Evolutionary conservation across 1,140 invertebrate species (phyloP).

Genomic region (Littorina saxatilis): DNA sequence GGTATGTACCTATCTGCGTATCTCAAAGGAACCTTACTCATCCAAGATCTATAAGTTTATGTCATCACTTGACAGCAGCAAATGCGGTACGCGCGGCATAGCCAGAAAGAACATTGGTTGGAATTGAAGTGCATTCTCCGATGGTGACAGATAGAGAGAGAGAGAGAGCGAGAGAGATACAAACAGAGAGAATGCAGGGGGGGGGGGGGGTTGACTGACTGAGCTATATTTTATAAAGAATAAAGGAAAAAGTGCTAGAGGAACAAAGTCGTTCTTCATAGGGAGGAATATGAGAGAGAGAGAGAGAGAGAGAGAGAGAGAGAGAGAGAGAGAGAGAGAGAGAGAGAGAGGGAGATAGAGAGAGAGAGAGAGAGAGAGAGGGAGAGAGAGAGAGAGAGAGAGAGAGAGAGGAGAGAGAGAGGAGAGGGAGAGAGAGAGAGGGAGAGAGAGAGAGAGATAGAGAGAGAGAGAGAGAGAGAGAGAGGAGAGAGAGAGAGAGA

Average conservation of each 20-base stretch:
- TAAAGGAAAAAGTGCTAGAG: neutral
- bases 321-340: neutral
- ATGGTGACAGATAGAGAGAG: too few species aligned
- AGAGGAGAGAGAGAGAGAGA: constrained; percentile 6
- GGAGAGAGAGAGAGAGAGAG: neutral
- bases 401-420: constrained; percentile 8
- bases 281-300: neutral
- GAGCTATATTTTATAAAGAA: neutral
- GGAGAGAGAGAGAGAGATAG: too few species aligned
- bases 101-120: too few species aligned
- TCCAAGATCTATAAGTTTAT: too few species aligned
- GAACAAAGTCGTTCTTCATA: neutral
- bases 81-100: too few species aligned
- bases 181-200: neutral
- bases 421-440: neutral
- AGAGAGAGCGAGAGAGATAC: neutral
- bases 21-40: too few species aligned
- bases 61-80: too few species aligned
- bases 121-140: too few species aligned
- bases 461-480: constrained; percentile 27
- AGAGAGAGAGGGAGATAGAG: constrained; percentile 13
- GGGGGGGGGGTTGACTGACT: neutral
- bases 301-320: constrained; percentile 1
- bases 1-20: too few species aligned
- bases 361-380: neutral